phyloP scores from a whole-genome alignment of 2,888 invertebrate species.

The Cryptocephalus primarius region DNA sequence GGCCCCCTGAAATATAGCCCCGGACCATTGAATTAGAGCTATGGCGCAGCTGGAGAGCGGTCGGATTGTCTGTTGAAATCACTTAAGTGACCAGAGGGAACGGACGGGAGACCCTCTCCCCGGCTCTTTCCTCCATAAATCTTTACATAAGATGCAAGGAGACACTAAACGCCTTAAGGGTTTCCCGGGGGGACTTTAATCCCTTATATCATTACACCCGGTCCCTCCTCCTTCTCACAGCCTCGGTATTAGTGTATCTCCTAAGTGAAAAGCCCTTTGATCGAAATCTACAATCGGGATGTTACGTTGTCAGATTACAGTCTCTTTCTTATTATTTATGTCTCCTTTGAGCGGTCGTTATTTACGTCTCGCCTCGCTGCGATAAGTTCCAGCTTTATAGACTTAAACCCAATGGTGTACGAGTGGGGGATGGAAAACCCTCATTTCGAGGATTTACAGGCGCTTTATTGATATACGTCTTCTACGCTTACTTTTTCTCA shows the following conservation, averaged over 20 bases:
- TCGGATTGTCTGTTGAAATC: slow-evolving; percentile 19
- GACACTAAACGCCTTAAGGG: slow-evolving; percentile 24
- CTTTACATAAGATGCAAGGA: slow-evolving; percentile 31
- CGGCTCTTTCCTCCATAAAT: slow-evolving; percentile 22
- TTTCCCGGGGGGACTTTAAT: slow-evolving; percentile 25
- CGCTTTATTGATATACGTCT: no score
- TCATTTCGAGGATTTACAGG: no score
- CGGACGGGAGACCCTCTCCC: slow-evolving; percentile 9
- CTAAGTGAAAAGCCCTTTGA: not conserved
- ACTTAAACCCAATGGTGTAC: no score
- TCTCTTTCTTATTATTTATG: no score
- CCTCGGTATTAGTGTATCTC: slow-evolving; percentile 15
- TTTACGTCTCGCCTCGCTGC: no score
- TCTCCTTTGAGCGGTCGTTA: no score
- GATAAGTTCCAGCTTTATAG: no score
- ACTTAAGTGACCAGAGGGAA: slow-evolving; percentile 23
- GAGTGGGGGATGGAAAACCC: no score
- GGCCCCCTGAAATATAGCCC: no score
- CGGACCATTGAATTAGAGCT: no score
- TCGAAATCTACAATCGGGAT: not conserved
- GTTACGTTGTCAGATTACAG: no score
- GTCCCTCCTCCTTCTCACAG: slow-evolving; percentile 21
- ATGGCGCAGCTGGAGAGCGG: not conserved
- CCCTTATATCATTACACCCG: slow-evolving; percentile 27
- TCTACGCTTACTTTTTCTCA: no score